Evolutionary conservation across 2,888 invertebrate genomes (phyloP).

Genomic region (Bugulina stolonifera): DNA sequence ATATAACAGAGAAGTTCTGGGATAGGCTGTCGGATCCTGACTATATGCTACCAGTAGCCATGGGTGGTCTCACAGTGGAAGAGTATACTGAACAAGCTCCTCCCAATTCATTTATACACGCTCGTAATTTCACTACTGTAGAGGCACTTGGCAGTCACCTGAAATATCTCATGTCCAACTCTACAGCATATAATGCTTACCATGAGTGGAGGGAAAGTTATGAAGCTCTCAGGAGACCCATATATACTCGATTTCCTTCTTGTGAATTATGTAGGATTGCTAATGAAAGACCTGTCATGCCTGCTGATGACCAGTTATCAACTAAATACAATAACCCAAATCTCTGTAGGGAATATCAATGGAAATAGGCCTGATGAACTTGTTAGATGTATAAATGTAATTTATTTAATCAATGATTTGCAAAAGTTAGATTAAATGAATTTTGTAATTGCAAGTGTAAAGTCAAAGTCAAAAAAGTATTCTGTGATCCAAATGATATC

Average conservation of each 20-base stretch:
- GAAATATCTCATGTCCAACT: neutral
- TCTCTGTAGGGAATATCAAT: neutral
- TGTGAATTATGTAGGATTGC: conserved; percentile 18
- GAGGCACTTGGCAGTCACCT: neutral
- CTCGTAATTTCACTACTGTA: conserved; percentile 1
- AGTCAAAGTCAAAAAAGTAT: too few relatives aligned
- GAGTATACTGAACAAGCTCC: conserved; percentile 22
- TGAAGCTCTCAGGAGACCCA: neutral
- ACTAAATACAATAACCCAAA: conserved; percentile 9
- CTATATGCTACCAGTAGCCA: conserved; percentile 21
- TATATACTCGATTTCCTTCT: conserved; percentile 18
- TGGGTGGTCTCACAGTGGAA: conserved; percentile 9
- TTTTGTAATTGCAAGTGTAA: too few relatives aligned
- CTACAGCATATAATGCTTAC: conserved; percentile 1
- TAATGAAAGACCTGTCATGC: conserved; percentile 9
- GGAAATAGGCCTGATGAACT: too few relatives aligned
- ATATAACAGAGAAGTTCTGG: conserved; percentile 24
- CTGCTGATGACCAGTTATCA: neutral
- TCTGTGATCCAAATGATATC: too few relatives aligned
- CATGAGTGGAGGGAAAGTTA: conserved; percentile 2
- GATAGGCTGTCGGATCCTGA: conserved; percentile 14
- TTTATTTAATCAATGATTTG: too few relatives aligned
- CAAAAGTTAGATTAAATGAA: too few relatives aligned
- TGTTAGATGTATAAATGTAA: too few relatives aligned
- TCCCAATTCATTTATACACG: neutral